phyloP scores from a whole-genome alignment of 2,888 invertebrate species.

The Pachycephus smyrnensis region DNA sequence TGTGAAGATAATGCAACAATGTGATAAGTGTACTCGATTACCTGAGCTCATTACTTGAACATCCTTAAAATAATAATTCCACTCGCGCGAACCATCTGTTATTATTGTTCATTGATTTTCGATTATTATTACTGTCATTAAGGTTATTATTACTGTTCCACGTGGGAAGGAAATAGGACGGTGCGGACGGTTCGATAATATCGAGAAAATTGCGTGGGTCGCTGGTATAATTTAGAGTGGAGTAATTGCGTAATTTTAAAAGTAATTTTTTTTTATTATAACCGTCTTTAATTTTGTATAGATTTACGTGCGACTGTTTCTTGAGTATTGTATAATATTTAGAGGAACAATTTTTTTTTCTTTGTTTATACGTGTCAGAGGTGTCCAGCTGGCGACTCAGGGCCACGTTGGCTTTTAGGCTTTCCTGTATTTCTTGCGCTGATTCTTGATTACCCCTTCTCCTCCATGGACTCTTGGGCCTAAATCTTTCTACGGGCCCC shows the following conservation, averaged over 20 bases:
- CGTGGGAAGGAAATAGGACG: not conserved
- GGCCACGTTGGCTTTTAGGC: no score
- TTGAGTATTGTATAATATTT: no score
- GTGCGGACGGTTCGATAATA: not conserved
- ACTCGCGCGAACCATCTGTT: conserved; percentile 3
- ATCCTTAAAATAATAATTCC: conserved; percentile 15
- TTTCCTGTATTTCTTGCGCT: no score
- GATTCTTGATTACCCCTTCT: no score
- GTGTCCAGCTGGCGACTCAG: no score
- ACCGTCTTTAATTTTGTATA: no score
- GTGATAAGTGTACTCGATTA: conserved; percentile 49
- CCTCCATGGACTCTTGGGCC: no score
- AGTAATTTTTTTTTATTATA: not conserved
- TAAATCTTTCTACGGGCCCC: no score
- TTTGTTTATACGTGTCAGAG: no score
- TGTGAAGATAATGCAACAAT: conserved; percentile 43
- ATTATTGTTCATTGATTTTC: not conserved
- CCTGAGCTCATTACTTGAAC: conserved; percentile 29
- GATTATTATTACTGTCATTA: not conserved
- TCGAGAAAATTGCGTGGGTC: not conserved
- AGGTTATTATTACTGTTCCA: not conserved
- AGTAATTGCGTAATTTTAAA: not conserved
- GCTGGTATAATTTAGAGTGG: no score
- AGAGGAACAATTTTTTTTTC: no score
- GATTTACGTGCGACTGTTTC: no score